Evolutionary conservation across 2,113 vertebrate species (phyloP).

Genomic region (Thermophis baileyi): DNA sequence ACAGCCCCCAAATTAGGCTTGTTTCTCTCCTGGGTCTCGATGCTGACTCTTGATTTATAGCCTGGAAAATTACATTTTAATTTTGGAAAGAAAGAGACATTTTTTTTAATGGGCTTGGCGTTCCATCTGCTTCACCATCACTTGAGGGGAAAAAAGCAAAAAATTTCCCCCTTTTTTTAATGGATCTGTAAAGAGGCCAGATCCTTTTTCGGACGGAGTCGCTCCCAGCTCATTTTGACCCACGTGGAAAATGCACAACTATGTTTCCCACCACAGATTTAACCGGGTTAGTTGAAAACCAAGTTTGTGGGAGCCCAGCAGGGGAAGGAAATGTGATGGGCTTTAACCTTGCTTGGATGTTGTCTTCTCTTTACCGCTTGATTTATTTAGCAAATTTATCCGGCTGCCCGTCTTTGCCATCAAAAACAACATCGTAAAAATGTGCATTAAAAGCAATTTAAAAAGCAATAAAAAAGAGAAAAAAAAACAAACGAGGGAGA

Average conservation of each 20-base stretch:
- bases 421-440: not conserved
- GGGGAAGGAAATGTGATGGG: accelerated
- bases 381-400: not conserved
- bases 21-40: accelerated
- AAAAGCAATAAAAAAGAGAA: not conserved
- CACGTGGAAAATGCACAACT: not conserved
- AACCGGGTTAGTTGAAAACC: not conserved
- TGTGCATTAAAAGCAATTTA: not conserved
- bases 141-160: too few species aligned
- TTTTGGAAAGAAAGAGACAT: not conserved
- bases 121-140: not conserved
- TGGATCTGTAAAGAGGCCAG: not conserved
- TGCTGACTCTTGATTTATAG: not conserved
- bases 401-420: not conserved
- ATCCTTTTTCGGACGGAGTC: not conserved
- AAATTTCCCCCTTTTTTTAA: not conserved
- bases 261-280: not conserved
- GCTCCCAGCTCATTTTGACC: not conserved
- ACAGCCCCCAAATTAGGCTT: not conserved
- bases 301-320: not conserved
- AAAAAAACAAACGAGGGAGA: not conserved
- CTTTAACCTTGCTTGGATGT: not conserved
- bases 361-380: not conserved
- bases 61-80: not conserved
- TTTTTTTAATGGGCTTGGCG: not conserved